Percentiles rank a stretch among this genome's conserved stretches.
These are phyloP conservation scores for Pelobates cultripes DNA, from an alignment of 2,797 vertebrate species.

Conservation along the genomic window DNA sequence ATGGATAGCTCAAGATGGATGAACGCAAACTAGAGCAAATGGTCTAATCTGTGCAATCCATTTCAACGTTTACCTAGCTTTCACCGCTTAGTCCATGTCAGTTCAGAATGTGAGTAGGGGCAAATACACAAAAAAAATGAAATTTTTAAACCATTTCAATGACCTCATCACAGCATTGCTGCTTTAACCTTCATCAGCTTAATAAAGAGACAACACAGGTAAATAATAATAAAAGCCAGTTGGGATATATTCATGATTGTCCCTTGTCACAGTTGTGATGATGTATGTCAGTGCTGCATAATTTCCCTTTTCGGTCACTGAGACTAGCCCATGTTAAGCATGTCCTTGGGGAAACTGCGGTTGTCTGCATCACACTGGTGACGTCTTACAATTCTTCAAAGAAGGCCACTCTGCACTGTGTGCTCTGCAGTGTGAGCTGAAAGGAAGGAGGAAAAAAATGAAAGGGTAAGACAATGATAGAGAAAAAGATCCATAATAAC, in stretches of 20 bases:
- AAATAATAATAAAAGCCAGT: conserved; percentile 7
- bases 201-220: conserved; percentile 12
- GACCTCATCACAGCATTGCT: not conserved
- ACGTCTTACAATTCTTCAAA: conserved; percentile 89
- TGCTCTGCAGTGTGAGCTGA: conserved; percentile 94
- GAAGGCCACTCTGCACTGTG: conserved; percentile 93
- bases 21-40: not conserved
- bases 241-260: not conserved
- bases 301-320: not conserved
- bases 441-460: conserved; percentile 62
- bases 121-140: not conserved
- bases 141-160: not conserved
- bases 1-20: not conserved
- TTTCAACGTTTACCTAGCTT: not conserved
- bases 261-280: conserved; percentile 16
- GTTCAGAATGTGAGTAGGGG: not conserved
- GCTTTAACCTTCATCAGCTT: conserved; percentile 1
- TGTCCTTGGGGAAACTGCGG: conserved; percentile 50
- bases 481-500: not conserved
- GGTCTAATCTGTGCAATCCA: not conserved
- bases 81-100: not conserved
- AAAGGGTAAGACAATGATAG: not conserved
- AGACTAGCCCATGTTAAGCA: not conserved
- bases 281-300: conserved; percentile 5
- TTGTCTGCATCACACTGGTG: conserved; percentile 1